These are phyloP conservation scores for Ypsolopha sequella DNA, from an alignment of 2,888 invertebrate genomes.

Conservation along the genomic window DNA sequence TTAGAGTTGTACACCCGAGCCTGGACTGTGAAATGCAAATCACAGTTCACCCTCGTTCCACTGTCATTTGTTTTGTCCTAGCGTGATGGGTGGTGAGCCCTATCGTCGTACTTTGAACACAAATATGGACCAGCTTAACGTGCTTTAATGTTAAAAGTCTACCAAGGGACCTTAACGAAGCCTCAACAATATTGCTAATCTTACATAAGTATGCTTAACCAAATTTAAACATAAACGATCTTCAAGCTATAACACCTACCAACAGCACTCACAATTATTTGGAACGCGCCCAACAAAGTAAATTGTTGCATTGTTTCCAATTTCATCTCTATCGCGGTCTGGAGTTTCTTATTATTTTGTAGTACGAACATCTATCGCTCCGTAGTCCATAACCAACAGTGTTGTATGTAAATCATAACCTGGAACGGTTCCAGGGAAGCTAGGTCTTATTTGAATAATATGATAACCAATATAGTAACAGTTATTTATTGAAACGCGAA, in stretches of 20 bases:
- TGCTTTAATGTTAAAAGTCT: too few relatives aligned
- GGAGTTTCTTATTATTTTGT: constrained; percentile 11
- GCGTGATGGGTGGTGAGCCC: too few relatives aligned
- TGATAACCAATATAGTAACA: too few relatives aligned
- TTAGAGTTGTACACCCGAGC: too few relatives aligned
- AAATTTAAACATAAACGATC: neutral
- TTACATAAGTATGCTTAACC: neutral
- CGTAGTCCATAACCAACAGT: constrained; percentile 2
- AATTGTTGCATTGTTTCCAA: constrained; percentile 11
- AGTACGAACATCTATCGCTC: constrained; percentile 8
- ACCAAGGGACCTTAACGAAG: too few relatives aligned
- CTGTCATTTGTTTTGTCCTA: too few relatives aligned
- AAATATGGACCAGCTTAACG: too few relatives aligned
- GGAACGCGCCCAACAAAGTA: constrained; percentile 18
- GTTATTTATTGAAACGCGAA: too few relatives aligned
- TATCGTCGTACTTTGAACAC: too few relatives aligned
- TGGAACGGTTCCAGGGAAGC: neutral
- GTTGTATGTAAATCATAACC: constrained; percentile 2
- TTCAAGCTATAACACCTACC: neutral
- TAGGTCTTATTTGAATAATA: neutral
- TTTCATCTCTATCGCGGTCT: constrained; percentile 7
- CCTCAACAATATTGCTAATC: neutral
- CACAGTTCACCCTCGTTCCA: too few relatives aligned
- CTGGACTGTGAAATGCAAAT: too few relatives aligned
- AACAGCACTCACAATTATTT: neutral